phyloP scores from a whole-genome alignment of 1,140 invertebrate genomes.

The Apis cerana region DNA sequence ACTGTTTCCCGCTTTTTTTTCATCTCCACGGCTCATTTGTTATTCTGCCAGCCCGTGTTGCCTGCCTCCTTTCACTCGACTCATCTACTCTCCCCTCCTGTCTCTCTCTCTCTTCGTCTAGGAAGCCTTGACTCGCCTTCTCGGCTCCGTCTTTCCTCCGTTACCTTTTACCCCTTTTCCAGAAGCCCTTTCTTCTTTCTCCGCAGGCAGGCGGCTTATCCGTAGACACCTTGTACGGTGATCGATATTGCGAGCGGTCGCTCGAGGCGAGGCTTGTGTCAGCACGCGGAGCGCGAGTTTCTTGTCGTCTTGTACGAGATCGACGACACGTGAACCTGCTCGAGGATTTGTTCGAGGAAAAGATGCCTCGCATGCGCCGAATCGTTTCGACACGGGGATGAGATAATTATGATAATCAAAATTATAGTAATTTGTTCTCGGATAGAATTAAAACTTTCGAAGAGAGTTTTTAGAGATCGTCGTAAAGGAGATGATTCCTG shows the following conservation, averaged over 20 bases:
- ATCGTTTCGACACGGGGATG: background rate
- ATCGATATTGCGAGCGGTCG: slow-evolving; percentile 48
- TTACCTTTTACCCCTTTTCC: slow-evolving; percentile 11
- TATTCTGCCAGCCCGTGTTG: slow-evolving; percentile 70
- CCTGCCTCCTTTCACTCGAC: slow-evolving; percentile 57
- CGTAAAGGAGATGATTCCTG: too few relatives aligned
- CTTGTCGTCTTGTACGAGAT: background rate
- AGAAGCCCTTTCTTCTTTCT: slow-evolving; percentile 8
- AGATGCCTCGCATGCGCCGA: too few relatives aligned
- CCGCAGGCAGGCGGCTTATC: slow-evolving; percentile 42
- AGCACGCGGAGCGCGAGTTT: slow-evolving; percentile 9
- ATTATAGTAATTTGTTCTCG: too few relatives aligned
- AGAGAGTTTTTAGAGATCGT: too few relatives aligned
- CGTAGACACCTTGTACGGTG: slow-evolving; percentile 41
- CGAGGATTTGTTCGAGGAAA: background rate
- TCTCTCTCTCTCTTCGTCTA: background rate
- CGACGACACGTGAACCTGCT: background rate
- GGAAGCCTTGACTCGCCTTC: too few relatives aligned
- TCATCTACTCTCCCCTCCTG: background rate
- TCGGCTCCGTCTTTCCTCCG: background rate
- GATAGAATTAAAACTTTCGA: too few relatives aligned
- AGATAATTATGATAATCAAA: background rate
- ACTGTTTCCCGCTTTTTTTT: slow-evolving; percentile 62
- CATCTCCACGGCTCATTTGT: slow-evolving; percentile 63
- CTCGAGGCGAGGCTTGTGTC: slow-evolving; percentile 9